Base-by-base conservation (phyloP, 2,888 invertebrate genomes). In the Harpalus rubripes region DNA sequence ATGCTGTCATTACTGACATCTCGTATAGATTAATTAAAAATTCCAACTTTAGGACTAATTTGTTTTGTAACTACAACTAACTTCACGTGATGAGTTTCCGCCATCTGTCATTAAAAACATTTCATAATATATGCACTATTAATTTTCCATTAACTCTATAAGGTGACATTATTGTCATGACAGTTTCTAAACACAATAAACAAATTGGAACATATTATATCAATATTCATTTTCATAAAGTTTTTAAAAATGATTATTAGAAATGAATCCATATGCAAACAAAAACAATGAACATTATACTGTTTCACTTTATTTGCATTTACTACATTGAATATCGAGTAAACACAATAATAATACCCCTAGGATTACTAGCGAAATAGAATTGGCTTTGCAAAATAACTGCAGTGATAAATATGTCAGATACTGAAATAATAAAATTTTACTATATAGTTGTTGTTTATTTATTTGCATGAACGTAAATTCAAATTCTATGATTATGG, bases 321-420 rank as follows among this genome's bases (percentile, higher is more conserved):
- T 52, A 52, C 44, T 52, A 52, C 44, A 52, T 59, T 59, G 18
- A 59, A 59, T 59, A 52, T 10, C 12, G 44, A 52, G 59, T 59
- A 59, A 59, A 59, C 59, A 59, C 18, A 59, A 59, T 59, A 59
- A 18, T 59, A 18, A 59, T 59, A 52, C 44, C 44, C 44, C 10
- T 52, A 52, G 44, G 44, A 52, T 52, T 52, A 52, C 10, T 10
- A 52, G 44, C 12, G 10, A 52, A 52, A 52, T 52, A 52, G 44
- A 4, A 52, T 52, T 52, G 44, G 44, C 44, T 52, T 52, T 5
- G 44, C 44, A 52, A 52, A 52, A 52, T 52, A 52, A 52, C 44
- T 52, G 4, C 1, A 5, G 10, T 6, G 0, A 52, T 52, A 52
- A 52, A 52, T 52, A 52, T 52, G 12, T 52, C 44, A 59, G 10